Conservation (phyloP, 1,140 invertebrate genomes). For the Pararge aegeria region DNA sequence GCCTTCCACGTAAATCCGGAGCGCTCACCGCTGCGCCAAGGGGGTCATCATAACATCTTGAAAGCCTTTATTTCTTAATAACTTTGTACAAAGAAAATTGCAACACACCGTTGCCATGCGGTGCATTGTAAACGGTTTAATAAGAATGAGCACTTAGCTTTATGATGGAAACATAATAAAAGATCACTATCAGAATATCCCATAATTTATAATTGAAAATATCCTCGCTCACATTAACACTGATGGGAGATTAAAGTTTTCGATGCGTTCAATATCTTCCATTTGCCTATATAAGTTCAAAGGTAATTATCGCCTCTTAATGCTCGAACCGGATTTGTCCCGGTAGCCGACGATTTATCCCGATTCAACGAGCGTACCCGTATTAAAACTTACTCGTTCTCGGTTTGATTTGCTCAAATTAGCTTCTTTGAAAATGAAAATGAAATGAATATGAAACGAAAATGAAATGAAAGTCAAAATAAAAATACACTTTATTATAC, state of each 20-base stretch:
- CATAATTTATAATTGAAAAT: constrained; percentile 17
- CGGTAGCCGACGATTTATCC: constrained; percentile 40
- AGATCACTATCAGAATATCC: constrained; percentile 4
- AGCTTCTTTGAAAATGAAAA: too few relatives aligned
- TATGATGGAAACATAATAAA: constrained; percentile 1
- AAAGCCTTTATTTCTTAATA: background rate
- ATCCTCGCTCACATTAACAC: constrained; percentile 23
- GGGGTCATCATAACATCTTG: background rate
- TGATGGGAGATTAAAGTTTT: constrained; percentile 30
- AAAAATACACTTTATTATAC: too few relatives aligned
- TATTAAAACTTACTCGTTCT: too few relatives aligned
- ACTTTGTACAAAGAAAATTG: background rate
- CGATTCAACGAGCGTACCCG: constrained; percentile 37
- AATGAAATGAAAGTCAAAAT: too few relatives aligned
- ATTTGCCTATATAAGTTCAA: constrained; percentile 42
- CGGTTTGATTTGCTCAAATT: too few relatives aligned
- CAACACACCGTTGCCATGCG: background rate
- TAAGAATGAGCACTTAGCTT: constrained; percentile 6
- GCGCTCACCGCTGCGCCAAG: too few relatives aligned
- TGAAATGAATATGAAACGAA: too few relatives aligned
- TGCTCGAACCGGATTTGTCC: constrained; percentile 36
- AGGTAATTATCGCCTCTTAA: constrained; percentile 45
- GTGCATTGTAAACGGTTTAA: constrained; percentile 1
- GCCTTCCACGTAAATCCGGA: too few relatives aligned
- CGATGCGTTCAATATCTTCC: constrained; percentile 23